Percentiles rank a stretch among this genome's conserved stretches.
Conservation (phyloP, 1,140 invertebrate genomes). For the Latrodectus geometricus region DNA sequence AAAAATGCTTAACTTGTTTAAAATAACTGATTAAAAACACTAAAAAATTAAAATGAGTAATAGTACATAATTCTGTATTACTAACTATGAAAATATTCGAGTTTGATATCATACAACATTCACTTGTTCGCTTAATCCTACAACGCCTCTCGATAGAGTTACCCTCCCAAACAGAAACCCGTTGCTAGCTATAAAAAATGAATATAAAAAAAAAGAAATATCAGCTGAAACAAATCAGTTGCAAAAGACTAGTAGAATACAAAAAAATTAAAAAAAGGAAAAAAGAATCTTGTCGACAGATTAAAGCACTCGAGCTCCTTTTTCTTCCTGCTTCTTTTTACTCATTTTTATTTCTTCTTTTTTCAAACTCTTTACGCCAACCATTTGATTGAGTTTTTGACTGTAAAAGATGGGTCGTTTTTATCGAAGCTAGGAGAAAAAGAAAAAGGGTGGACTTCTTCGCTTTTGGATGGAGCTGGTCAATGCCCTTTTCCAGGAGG, state of each 20-base stretch:
- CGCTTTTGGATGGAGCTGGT: constrained; percentile 34
- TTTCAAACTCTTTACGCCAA: neutral
- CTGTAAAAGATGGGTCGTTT: constrained; percentile 12
- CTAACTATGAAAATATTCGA: no score
- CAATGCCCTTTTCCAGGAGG: constrained; percentile 33
- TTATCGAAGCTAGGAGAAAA: neutral
- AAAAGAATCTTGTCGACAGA: constrained; percentile 33
- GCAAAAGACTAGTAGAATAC: neutral
- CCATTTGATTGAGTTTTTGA: constrained; percentile 4
- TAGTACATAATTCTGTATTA: no score
- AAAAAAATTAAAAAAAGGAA: constrained; percentile 21
- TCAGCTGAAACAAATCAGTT: constrained; percentile 14
- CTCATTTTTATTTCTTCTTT: neutral
- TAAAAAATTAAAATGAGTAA: no score
- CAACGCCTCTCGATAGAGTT: neutral
- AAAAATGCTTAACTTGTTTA: no score
- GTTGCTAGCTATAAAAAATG: neutral
- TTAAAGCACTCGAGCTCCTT: constrained; percentile 24
- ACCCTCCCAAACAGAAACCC: neutral
- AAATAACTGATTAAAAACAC: no score
- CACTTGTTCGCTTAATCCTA: neutral
- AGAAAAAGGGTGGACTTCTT: neutral
- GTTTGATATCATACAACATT: no score
- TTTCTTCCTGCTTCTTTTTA: neutral
- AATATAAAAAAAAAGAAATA: neutral